Percentiles rank a stretch among this genome's conserved stretches.
phyloP scores from a whole-genome alignment of 2,113 vertebrate genomes.

The Tragulus kanchil region DNA sequence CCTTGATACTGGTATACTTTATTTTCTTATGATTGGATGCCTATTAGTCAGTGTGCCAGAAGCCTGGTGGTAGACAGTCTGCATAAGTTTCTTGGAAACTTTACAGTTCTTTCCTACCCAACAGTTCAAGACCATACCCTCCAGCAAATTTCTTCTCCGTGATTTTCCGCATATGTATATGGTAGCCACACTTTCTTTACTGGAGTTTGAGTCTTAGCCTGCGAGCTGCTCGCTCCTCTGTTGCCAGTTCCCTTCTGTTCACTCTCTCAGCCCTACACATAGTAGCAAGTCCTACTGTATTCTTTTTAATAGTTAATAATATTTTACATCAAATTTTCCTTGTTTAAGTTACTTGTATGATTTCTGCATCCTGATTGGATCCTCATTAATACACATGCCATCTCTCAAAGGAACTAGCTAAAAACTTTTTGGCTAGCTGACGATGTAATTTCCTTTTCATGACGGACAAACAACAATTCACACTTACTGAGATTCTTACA shows the following conservation, averaged over 20 bases:
- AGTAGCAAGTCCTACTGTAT: not conserved
- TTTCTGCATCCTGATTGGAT: not conserved
- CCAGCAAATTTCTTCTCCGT: not conserved
- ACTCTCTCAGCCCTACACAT: not conserved
- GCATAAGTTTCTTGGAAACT: not conserved
- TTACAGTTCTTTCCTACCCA: not conserved
- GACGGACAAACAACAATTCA: not conserved
- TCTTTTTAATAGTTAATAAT: not conserved
- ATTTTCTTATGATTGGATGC: not conserved
- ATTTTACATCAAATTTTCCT: not conserved
- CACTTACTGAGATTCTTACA: not conserved
- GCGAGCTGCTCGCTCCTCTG: not conserved
- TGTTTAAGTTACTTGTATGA: not conserved
- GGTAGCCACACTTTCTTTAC: not conserved
- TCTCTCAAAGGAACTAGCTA: not conserved
- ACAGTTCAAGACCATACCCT: not conserved
- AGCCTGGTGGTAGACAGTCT: not conserved
- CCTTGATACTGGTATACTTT: not conserved
- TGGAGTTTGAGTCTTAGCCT: not conserved
- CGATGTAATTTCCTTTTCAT: not conserved
- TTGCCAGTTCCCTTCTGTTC: not conserved
- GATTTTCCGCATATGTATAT: not conserved
- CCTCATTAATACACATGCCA: not conserved
- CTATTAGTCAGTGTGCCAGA: not conserved
- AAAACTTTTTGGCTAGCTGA: not conserved